Base-by-base conservation (phyloP, 2,797 vertebrate species). In the Gobio occitaniae region DNA sequence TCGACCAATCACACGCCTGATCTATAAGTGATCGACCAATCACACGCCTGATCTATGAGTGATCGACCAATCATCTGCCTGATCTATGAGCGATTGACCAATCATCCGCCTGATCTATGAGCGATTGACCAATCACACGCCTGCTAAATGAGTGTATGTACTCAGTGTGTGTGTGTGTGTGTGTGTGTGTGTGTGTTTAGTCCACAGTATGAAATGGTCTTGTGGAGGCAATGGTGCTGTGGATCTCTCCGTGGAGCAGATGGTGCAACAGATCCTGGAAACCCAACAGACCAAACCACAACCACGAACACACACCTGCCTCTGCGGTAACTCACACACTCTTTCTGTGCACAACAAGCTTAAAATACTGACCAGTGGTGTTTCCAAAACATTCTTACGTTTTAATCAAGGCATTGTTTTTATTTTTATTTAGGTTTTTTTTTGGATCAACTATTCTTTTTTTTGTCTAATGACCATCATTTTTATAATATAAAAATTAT, bases 261-360 rank as follows among this genome's bases (percentile, higher is more conserved):
- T 97, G 89, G 97, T 97, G 38, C 96, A 97, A 79, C 96, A 97
- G 92, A 95, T 97, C 54, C 90, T 98, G 90, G 96, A 98, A 81
- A 95, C 94, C 1, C 97, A 97, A 91, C 96, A 96, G 90, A 95
- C 95, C 92, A 97, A 96, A 91, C 96, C 97, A 0, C 95, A 95
- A 69, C 97, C 97, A 0, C 94, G 96, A 63, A 98, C 97, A 50
- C 97, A 98, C 68, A 88, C 96, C 92, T 98, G 97, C 88, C 96
- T 98, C 86, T 98, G 96, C 11, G 96, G 96, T 89, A 94, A 65
- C 25, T 2, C 59, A 63, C 61, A 65, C 61, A 32, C 61, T 15
- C 25, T 44, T 44, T 44, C 61, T 29, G 5, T 6, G 4, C 3
- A 0, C 19, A 21, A 11, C 10, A n/a, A 12, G 56, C 56, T n/a